Conservation (phyloP, 2,113 vertebrate species). For the Lycaon pictus region DNA sequence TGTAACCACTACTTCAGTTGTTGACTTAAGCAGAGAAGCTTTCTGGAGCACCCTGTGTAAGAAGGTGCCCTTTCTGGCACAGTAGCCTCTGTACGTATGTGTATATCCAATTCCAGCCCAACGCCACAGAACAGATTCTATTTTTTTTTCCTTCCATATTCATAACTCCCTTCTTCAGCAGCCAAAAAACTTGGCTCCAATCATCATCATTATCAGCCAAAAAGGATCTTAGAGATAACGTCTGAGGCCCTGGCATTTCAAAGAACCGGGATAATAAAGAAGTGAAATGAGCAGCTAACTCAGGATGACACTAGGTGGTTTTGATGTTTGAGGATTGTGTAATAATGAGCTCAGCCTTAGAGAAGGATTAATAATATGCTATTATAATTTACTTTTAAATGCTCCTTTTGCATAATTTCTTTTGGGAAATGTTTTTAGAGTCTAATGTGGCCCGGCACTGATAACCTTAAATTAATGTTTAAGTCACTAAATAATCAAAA, state of each 20-base stretch:
- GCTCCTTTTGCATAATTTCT: constrained; percentile 23
- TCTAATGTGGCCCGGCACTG: not conserved
- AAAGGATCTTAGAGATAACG: not conserved
- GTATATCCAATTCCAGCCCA: not conserved
- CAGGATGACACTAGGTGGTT: too few relatives aligned
- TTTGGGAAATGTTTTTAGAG: constrained; percentile 25
- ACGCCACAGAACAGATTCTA: not conserved
- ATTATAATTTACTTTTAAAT: not conserved
- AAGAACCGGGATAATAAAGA: not conserved
- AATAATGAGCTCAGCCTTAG: not conserved
- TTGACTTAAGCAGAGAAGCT: not conserved
- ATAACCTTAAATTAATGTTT: not conserved
- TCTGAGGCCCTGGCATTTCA: not conserved
- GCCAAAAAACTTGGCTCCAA: not conserved
- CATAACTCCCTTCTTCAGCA: not conserved
- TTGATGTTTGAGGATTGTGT: not conserved
- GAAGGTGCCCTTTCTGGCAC: not conserved
- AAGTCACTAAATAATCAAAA: constrained; percentile 17
- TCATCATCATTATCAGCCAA: not conserved
- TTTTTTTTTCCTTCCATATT: not conserved
- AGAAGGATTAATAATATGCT: not conserved
- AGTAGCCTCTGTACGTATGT: not conserved
- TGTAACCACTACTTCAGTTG: not conserved
- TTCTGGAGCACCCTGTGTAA: not conserved
- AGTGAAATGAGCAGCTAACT: not conserved